phyloP scores from a whole-genome alignment of 2,797 vertebrate genomes.

The Manis crassicaudata region DNA sequence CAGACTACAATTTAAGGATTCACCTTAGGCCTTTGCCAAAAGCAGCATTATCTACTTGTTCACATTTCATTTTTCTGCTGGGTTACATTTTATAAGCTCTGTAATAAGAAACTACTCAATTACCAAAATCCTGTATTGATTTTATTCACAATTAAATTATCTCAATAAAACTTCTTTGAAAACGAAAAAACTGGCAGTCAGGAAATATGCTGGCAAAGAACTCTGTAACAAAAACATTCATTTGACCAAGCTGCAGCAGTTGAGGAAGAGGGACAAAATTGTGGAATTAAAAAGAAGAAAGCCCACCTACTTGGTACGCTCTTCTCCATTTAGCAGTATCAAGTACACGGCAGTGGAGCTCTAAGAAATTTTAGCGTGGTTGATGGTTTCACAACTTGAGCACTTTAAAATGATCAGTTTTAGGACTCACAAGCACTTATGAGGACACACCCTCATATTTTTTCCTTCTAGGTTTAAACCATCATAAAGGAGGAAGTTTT shows the following conservation, averaged over 20 bases:
- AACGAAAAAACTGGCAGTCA: background rate
- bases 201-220: conserved; percentile 8
- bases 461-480: background rate
- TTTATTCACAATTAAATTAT: conserved; percentile 38
- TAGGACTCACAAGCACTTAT: background rate
- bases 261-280: background rate
- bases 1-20: background rate
- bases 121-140: background rate
- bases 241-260: background rate
- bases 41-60: background rate
- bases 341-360: background rate
- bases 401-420: background rate
- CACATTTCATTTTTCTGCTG: background rate
- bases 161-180: conserved; percentile 26
- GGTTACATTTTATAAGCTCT: background rate
- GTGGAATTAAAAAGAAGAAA: background rate
- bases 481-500: background rate
- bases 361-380: background rate
- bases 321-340: background rate
- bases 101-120: conserved; percentile 41
- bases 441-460: background rate
- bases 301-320: background rate
- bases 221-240: background rate
- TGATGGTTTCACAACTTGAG: background rate
- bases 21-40: conserved; percentile 15